Evolutionary conservation across 2,113 vertebrate species (phyloP).

Genomic region (Neogobius melanostomus): DNA sequence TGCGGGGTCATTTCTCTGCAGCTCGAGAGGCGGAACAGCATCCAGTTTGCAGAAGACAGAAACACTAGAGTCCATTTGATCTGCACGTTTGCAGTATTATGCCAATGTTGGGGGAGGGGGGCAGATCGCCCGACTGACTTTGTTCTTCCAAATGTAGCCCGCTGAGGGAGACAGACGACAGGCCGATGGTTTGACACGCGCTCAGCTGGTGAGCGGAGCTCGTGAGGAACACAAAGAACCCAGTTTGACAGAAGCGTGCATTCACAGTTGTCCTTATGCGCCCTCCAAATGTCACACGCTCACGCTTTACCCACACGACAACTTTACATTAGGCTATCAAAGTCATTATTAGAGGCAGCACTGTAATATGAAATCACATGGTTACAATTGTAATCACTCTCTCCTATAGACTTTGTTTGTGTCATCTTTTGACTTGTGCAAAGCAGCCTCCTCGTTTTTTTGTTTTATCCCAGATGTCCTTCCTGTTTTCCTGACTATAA

Average conservation of each 20-base stretch:
- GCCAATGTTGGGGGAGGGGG: neutral
- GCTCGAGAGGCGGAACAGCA: slow-evolving; percentile 8
- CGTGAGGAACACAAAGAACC: slow-evolving; percentile 52
- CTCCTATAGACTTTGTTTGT: no score
- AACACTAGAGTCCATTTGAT: neutral
- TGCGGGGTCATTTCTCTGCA: slow-evolving; percentile 33
- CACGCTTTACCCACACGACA: neutral
- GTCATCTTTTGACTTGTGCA: no score
- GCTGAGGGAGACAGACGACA: slow-evolving; percentile 13
- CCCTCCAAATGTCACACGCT: slow-evolving; percentile 28
- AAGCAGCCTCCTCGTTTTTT: no score
- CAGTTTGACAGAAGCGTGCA: slow-evolving; percentile 37
- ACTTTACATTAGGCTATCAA: neutral
- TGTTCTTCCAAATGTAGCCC: slow-evolving; percentile 14
- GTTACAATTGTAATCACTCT: no score
- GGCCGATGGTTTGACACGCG: slow-evolving; percentile 47
- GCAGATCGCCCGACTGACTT: slow-evolving; percentile 7
- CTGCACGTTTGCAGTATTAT: neutral
- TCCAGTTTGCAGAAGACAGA: no score
- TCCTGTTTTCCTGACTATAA: no score
- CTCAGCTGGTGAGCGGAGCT: slow-evolving; percentile 37
- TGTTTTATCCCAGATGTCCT: neutral
- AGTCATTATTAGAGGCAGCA: neutral
- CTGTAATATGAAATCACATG: no score
- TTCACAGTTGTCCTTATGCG: slow-evolving; percentile 37